Base-by-base conservation (phyloP, 2,797 vertebrate species). In the Yasuhikotakia modesta region DNA sequence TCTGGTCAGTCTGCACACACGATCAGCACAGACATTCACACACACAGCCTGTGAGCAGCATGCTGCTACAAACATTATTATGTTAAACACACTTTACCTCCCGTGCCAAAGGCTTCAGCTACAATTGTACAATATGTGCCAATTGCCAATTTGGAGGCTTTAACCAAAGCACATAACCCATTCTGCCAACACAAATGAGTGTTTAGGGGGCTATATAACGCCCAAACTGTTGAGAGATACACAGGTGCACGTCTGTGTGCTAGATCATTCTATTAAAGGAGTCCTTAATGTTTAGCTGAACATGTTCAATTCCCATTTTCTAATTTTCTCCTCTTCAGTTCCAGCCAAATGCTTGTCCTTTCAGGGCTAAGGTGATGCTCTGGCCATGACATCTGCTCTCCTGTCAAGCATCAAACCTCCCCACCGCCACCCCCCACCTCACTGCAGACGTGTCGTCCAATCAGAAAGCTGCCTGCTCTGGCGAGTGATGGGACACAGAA, bases 401-500 rank as follows among this genome's bases (percentile, higher is more conserved):
- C 92, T 94, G 94, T 95, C 94, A 94, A 83, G 90, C 85, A 86
- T 71, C 82, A 52, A 43, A 17, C 53, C 60, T n/a, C n/a, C n/a
- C n/a, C n/a, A n/a, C n/a, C n/a, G n/a, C 52, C 71, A 74, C 69
- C 75, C 81, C 63, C 82, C 22, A 79, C 21, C 68, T 64, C 24
- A 13, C 74, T 52, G 83, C 1, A 81, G 69, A 72, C 76, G 84
- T 79, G 71, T 66, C 66, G 19, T 70, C n/a, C 68, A 19, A 39
- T 66, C 11, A 2, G 39, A 46, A 22, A 22, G 14, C 32, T 63
- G 60, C 17, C 64, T 1, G 58, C 45, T 27, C 17, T 16, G 30
- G 21, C 61, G 66, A 35, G 79, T 95, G 95, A 97, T 95, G 93
- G 94, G 96, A 94, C 93, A 92, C 92, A 94, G 90, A 89, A 89